Evolutionary conservation across 1,140 invertebrate species (phyloP).

Genomic region (Venturia canescens): DNA sequence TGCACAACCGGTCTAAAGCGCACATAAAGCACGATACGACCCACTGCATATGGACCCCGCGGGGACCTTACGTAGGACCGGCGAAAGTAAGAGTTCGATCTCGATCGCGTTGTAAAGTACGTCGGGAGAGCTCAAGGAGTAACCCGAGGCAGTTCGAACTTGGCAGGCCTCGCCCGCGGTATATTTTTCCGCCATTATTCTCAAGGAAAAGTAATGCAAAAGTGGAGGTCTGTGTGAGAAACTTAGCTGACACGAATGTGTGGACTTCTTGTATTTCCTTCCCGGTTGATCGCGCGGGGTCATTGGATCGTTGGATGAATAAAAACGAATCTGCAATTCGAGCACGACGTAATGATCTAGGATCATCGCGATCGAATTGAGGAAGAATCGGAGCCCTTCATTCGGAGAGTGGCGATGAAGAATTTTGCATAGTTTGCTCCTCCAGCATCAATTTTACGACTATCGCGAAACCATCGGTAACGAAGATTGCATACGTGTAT

Average conservation of each 20-base stretch:
- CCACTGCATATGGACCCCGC: background rate
- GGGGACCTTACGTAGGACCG: background rate
- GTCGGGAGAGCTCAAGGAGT: background rate
- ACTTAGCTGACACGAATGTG: background rate
- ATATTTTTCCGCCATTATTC: background rate
- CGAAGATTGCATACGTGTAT: background rate
- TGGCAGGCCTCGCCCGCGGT: background rate
- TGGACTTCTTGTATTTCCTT: background rate
- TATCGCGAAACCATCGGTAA: background rate
- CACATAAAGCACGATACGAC: background rate
- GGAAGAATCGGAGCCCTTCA: no score
- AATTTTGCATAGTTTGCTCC: no score
- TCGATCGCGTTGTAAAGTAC: background rate
- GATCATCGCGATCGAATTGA: no score
- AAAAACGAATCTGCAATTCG: background rate
- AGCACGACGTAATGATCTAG: background rate
- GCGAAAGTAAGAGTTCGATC: conserved; percentile 13
- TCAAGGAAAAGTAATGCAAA: background rate
- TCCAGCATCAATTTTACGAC: background rate
- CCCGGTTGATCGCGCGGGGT: background rate
- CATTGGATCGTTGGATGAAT: background rate
- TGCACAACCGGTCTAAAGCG: background rate
- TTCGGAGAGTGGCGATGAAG: no score
- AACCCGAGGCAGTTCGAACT: background rate
- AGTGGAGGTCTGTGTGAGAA: background rate